Percentiles rank a stretch among this genome's conserved stretches.
These are phyloP conservation scores for Podabrus alpinus DNA, from an alignment of 2,888 invertebrate genomes.

Conservation along the genomic window DNA sequence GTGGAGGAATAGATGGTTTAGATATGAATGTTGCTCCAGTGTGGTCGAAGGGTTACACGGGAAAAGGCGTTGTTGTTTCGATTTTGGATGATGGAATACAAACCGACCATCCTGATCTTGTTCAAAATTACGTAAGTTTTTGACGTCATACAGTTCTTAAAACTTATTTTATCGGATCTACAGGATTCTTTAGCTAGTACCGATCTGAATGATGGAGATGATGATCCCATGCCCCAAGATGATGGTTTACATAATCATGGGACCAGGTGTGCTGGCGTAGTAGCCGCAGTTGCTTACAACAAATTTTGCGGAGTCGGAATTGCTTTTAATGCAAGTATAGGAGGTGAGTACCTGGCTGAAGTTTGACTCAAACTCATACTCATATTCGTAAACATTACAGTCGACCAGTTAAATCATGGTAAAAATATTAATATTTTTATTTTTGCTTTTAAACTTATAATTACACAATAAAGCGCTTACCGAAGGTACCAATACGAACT, in stretches of 20 bases:
- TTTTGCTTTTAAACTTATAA: too few species aligned
- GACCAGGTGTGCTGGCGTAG: slow-evolving; percentile 98
- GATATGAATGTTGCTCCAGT: slow-evolving; percentile 97
- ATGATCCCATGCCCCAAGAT: slow-evolving; percentile 98
- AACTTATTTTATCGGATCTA: slow-evolving; percentile 15
- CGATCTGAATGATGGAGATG: slow-evolving; percentile 96
- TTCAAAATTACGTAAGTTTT: slow-evolving; percentile 92
- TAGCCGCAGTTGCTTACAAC: slow-evolving; percentile 96
- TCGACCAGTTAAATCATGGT: too few species aligned
- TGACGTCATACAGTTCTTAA: too few species aligned
- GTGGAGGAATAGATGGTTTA: slow-evolving; percentile 90
- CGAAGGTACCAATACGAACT: too few species aligned
- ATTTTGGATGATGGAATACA: slow-evolving; percentile 98
- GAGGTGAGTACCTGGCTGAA: too few species aligned
- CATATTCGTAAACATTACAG: too few species aligned
- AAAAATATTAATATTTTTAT: too few species aligned
- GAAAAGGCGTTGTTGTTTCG: slow-evolving; percentile 94
- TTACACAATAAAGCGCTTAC: too few species aligned
- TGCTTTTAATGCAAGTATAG: slow-evolving; percentile 95
- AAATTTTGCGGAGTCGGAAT: slow-evolving; percentile 97
- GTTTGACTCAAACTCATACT: too few species aligned
- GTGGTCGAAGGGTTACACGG: slow-evolving; percentile 96
- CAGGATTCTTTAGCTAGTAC: slow-evolving; percentile 94
- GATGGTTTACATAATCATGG: slow-evolving; percentile 99
- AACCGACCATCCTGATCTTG: slow-evolving; percentile 92